Evolutionary conservation across 1,140 invertebrate genomes (phyloP).

Genomic region (Dendrolimus kikuchii): DNA sequence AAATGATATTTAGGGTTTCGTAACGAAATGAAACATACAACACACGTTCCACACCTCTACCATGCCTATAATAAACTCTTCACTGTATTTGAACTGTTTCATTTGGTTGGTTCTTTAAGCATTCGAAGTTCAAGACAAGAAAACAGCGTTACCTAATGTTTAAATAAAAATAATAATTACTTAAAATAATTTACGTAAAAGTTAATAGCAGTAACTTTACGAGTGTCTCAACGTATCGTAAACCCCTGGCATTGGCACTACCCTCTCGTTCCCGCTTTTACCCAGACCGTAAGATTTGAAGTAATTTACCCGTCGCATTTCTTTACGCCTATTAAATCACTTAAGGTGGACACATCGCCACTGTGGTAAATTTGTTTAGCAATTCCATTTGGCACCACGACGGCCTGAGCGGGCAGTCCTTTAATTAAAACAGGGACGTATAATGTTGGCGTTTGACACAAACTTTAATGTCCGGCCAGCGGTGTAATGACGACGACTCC

Average conservation of each 20-base stretch:
- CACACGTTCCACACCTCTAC: no score
- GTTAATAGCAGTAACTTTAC: no score
- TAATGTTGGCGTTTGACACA: slow-evolving; percentile 55
- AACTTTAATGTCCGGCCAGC: slow-evolving; percentile 63
- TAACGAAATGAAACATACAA: no score
- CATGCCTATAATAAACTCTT: no score
- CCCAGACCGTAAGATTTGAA: slow-evolving; percentile 38
- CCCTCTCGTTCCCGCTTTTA: slow-evolving; percentile 20
- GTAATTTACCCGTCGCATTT: slow-evolving; percentile 58
- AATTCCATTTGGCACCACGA: slow-evolving; percentile 59
- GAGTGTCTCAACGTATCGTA: slow-evolving; percentile 1
- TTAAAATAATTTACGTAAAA: no score
- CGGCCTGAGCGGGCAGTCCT: slow-evolving; percentile 57
- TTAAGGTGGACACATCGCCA: slow-evolving; percentile 69
- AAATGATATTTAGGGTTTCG: no score
- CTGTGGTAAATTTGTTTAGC: slow-evolving; percentile 68
- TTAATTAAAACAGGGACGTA: slow-evolving; percentile 67
- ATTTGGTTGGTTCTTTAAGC: no score
- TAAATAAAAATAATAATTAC: slow-evolving; percentile 2
- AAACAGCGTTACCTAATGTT: slow-evolving; percentile 2
- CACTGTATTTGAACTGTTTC: no score
- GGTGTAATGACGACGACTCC: slow-evolving; percentile 46
- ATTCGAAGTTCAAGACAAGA: background rate
- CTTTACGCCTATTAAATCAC: slow-evolving; percentile 71
- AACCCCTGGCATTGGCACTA: slow-evolving; percentile 3